A percentile compares a stretch with the other conserved stretches of the same genome.
Evolutionary conservation across 1,140 invertebrate genomes (phyloP).

Genomic region (Pogonus chalceus): DNA sequence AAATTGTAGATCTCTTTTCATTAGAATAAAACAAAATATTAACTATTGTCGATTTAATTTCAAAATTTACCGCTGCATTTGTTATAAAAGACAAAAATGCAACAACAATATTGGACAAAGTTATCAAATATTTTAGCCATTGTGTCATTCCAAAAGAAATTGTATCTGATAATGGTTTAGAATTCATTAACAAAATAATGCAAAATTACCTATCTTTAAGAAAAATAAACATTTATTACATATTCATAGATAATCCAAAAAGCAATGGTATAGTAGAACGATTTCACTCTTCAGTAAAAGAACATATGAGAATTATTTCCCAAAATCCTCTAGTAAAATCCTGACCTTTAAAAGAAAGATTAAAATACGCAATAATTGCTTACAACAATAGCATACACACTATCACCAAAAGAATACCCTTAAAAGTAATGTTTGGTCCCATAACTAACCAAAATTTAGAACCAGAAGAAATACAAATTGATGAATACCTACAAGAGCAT

Average conservation of each 20-base stretch:
- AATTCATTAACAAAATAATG: too few species aligned
- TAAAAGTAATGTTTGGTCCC: background rate
- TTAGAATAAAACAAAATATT: too few species aligned
- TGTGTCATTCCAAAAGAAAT: too few species aligned
- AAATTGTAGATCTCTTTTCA: too few species aligned
- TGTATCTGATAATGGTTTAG: background rate
- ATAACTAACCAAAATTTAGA: too few species aligned
- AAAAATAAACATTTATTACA: too few species aligned
- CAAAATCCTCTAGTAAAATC: background rate
- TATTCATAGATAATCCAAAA: too few species aligned
- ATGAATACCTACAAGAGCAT: background rate
- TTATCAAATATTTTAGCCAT: too few species aligned
- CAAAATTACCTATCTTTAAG: too few species aligned
- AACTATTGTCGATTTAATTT: background rate
- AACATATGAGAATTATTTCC: background rate
- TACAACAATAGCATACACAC: background rate
- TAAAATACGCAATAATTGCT: background rate
- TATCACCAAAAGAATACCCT: background rate
- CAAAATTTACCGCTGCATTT: too few species aligned
- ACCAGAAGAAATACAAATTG: background rate
- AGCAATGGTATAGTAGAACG: background rate
- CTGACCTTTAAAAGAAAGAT: background rate
- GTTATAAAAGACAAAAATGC: too few species aligned
- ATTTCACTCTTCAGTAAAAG: background rate
- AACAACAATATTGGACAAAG: too few species aligned